Percentiles rank a stretch among this genome's conserved stretches.
Conservation (phyloP, 2,888 invertebrate species). For the Frankliniella intonsa region DNA sequence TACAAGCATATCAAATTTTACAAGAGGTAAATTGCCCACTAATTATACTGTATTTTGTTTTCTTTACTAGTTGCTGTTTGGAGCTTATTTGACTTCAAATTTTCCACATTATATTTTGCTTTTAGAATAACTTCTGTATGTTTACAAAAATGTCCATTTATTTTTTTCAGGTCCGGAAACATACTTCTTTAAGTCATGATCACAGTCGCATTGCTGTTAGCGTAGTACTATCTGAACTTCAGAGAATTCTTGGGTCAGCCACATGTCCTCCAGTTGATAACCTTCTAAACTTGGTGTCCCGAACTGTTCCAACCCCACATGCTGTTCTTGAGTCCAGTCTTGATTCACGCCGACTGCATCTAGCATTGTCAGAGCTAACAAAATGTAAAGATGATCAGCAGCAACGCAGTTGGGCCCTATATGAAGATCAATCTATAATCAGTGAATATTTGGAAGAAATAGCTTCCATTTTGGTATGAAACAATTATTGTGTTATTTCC, state of each 20-base stretch:
- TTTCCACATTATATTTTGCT: too few relatives aligned
- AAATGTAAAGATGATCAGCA: conserved; percentile 92
- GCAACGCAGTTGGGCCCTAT: conserved; percentile 91
- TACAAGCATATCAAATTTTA: conserved; percentile 61
- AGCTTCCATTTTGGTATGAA: conserved; percentile 70
- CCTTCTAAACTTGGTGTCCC: conserved; percentile 43
- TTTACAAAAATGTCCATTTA: conserved; percentile 35
- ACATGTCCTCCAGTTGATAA: conserved; percentile 32
- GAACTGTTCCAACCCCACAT: neutral
- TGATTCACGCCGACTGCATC: conserved; percentile 66
- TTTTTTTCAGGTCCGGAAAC: conserved; percentile 59
- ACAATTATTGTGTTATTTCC: neutral
- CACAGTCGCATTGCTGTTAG: conserved; percentile 79
- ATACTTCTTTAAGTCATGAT: conserved; percentile 80
- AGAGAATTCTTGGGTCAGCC: conserved; percentile 53
- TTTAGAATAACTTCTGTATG: conserved; percentile 10
- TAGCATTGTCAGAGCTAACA: conserved; percentile 76
- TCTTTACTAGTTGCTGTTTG: neutral
- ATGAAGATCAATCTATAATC: conserved; percentile 88
- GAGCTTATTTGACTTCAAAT: too few relatives aligned
- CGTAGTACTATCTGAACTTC: conserved; percentile 62
- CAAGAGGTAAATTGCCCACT: conserved; percentile 50
- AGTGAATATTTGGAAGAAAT: conserved; percentile 77
- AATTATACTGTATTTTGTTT: too few relatives aligned
- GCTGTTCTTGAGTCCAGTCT: neutral